Percentiles rank a stretch among this genome's conserved stretches.
Conservation (phyloP, 2,113 vertebrate genomes). For the Pedetes capensis region DNA sequence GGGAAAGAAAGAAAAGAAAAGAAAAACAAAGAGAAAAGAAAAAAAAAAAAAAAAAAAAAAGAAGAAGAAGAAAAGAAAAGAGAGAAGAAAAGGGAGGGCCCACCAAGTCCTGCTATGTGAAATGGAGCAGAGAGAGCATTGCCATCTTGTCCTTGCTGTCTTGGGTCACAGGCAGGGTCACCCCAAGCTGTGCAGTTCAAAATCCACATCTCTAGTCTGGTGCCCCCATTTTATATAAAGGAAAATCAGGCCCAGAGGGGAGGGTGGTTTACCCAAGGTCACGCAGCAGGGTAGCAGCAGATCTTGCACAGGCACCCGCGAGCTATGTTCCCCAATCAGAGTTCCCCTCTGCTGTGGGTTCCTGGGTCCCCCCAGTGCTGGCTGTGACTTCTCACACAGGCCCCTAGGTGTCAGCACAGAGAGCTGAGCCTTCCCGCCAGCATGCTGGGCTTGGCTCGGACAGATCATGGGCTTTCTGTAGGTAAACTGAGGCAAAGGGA, state of each 20-base stretch:
- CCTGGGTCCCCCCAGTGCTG: no score
- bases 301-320: neutral
- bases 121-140: neutral
- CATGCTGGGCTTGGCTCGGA: neutral
- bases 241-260: neutral
- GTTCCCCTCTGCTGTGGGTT: neutral
- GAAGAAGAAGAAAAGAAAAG: no score
- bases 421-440: neutral
- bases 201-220: neutral
- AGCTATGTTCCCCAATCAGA: neutral
- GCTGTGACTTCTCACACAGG: neutral
- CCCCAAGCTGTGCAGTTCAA: neutral
- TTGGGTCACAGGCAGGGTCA: accelerated
- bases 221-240: neutral
- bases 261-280: neutral
- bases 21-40: no score
- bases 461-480: neutral
- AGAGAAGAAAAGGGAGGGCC: no score
- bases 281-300: neutral
- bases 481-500: neutral
- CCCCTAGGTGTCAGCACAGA: neutral
- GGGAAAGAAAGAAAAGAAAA: no score
- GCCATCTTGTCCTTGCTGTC: neutral
- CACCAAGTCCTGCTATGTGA: accelerated
- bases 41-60: no score